These are phyloP conservation scores for Sycophila texana DNA, from an alignment of 2,888 invertebrate species.

Conservation along the genomic window DNA sequence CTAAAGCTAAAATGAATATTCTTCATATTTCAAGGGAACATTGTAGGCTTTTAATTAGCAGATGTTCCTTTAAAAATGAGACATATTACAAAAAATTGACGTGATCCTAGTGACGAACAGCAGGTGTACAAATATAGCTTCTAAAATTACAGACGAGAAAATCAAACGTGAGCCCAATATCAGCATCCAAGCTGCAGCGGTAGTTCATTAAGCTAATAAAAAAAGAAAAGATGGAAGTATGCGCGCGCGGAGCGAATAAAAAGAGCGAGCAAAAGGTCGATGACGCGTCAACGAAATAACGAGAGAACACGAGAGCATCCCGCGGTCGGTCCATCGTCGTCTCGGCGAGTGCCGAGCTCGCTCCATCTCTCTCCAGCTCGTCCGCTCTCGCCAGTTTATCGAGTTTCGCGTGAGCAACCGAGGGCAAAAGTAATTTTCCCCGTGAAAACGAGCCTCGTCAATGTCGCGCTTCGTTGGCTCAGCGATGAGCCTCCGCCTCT, in stretches of 20 bases:
- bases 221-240: no score
- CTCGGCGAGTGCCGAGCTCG: neutral
- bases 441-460: slow-evolving; percentile 52
- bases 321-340: slow-evolving; percentile 29
- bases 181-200: no score
- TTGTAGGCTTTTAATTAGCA: no score
- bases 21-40: no score
- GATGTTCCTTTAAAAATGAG: no score
- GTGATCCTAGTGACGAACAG: no score
- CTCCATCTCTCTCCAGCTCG: slow-evolving; percentile 7
- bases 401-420: slow-evolving; percentile 26
- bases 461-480: slow-evolving; percentile 48
- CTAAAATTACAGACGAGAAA: no score
- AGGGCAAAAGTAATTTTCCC: slow-evolving; percentile 51
- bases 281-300: slow-evolving; percentile 39
- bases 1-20: no score
- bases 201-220: no score
- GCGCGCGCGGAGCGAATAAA: neutral
- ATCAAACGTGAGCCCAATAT: no score
- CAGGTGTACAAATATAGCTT: no score
- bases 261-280: slow-evolving; percentile 8
- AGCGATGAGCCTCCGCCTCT: slow-evolving; percentile 27
- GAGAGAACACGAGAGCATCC: slow-evolving; percentile 35
- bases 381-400: slow-evolving; percentile 26
- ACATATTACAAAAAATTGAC: no score